phyloP scores from a whole-genome alignment of 2,888 invertebrate genomes.

The Diabrotica balteata region DNA sequence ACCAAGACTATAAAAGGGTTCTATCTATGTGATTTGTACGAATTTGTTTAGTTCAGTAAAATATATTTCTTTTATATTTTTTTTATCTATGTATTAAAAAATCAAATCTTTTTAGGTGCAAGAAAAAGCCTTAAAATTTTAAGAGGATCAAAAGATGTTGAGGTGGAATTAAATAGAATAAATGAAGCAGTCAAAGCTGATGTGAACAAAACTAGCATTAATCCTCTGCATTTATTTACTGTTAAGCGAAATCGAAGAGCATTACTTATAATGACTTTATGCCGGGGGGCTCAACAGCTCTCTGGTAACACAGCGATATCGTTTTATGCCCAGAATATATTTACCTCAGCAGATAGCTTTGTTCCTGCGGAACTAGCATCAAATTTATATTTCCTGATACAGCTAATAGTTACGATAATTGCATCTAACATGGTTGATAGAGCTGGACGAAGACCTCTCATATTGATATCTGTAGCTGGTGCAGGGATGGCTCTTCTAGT shows the following conservation, averaged over 20 bases:
- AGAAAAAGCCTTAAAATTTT: slow-evolving; percentile 61
- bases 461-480: slow-evolving; percentile 63
- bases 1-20: no score
- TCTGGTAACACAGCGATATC: slow-evolving; percentile 71
- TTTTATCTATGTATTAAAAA: background rate
- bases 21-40: no score
- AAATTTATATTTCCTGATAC: slow-evolving; percentile 61
- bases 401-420: slow-evolving; percentile 64
- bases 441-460: slow-evolving; percentile 63
- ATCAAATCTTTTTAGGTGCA: slow-evolving; percentile 50
- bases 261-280: slow-evolving; percentile 67
- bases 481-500: slow-evolving; percentile 58
- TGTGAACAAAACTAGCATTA: slow-evolving; percentile 61
- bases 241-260: slow-evolving; percentile 69
- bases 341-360: slow-evolving; percentile 57
- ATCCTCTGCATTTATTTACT: slow-evolving; percentile 64
- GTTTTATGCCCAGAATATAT: slow-evolving; percentile 67
- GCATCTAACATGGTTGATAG: slow-evolving; percentile 67
- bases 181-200: slow-evolving; percentile 52
- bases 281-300: slow-evolving; percentile 65
- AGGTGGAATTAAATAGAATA: slow-evolving; percentile 56
- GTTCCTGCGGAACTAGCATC: slow-evolving; percentile 57
- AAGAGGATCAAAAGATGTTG: slow-evolving; percentile 62
- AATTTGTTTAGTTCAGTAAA: no score
- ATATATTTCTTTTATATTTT: no score